Conservation (phyloP, 2,888 invertebrate species). For the Drosophila bunnanda region DNA sequence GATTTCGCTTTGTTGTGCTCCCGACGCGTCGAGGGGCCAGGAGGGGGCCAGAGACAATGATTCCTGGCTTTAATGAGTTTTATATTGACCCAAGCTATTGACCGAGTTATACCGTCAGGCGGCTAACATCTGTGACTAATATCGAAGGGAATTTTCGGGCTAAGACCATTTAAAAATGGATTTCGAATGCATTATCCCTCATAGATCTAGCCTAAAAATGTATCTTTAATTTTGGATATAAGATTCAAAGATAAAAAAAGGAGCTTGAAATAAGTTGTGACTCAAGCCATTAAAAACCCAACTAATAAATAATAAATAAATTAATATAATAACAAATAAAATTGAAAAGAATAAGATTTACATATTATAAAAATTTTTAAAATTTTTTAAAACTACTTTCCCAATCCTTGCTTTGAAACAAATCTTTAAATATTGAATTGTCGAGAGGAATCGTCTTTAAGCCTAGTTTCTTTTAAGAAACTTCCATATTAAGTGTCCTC, state of each 20-base stretch:
- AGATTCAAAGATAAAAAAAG: background rate
- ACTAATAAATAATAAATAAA: background rate
- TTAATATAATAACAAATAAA: background rate
- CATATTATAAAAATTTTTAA: background rate
- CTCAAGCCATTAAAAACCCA: background rate
- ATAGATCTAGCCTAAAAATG: background rate
- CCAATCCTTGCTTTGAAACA: background rate
- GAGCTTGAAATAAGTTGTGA: background rate
- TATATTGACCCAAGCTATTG: constrained; percentile 68
- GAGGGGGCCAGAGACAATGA: constrained; percentile 29
- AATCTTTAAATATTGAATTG: background rate
- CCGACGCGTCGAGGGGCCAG: background rate
- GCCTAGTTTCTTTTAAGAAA: background rate
- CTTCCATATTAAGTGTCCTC: background rate
- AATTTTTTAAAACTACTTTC: background rate
- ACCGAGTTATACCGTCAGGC: constrained; percentile 56
- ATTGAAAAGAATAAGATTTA: background rate
- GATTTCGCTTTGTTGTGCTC: constrained; percentile 42
- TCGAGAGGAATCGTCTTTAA: background rate
- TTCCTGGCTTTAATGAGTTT: constrained; percentile 56
- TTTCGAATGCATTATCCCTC: background rate
- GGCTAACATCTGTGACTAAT: constrained; percentile 40
- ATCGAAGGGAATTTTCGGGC: constrained; percentile 7
- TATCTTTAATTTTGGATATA: background rate
- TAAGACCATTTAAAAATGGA: background rate